phyloP scores from a whole-genome alignment of 2,113 vertebrate species.

The Eublepharis macularius region DNA sequence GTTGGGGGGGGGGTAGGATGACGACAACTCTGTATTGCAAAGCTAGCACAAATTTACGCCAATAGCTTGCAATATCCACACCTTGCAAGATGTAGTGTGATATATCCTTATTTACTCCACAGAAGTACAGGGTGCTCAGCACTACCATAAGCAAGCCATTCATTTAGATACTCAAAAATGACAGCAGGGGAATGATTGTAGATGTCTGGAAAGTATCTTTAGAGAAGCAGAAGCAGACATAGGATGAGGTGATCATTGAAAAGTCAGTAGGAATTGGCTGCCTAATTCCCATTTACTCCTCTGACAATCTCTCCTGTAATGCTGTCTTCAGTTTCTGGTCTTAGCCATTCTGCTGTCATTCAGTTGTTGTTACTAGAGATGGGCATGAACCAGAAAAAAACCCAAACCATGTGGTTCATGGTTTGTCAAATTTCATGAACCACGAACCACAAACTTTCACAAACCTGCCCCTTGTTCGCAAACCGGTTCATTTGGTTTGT shows the following conservation, averaged over 20 bases:
- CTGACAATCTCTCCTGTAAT: slow-evolving; percentile 15
- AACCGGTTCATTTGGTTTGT: no score
- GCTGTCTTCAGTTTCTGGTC: not conserved
- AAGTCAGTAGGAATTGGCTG: not conserved
- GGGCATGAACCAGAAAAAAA: no score
- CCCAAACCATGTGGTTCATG: no score
- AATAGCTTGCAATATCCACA: not conserved
- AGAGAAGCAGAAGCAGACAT: slow-evolving; percentile 12
- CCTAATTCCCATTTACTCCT: slow-evolving; percentile 19
- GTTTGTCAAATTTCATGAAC: no score
- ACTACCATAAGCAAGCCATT: not conserved
- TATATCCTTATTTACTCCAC: slow-evolving; percentile 1
- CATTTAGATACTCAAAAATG: slow-evolving; percentile 10
- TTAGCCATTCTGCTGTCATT: not conserved
- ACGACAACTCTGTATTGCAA: not conserved
- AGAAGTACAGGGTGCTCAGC: not conserved
- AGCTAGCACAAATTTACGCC: not conserved
- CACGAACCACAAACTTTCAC: no score
- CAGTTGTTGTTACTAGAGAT: slow-evolving; percentile 12
- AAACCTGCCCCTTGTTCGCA: no score
- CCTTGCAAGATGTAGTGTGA: not conserved
- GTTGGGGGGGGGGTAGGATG: not conserved
- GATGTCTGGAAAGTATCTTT: not conserved
- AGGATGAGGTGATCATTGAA: not conserved
- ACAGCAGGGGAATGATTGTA: not conserved